Conservation (phyloP, 2,113 vertebrate genomes). For the Xiphias gladius region DNA sequence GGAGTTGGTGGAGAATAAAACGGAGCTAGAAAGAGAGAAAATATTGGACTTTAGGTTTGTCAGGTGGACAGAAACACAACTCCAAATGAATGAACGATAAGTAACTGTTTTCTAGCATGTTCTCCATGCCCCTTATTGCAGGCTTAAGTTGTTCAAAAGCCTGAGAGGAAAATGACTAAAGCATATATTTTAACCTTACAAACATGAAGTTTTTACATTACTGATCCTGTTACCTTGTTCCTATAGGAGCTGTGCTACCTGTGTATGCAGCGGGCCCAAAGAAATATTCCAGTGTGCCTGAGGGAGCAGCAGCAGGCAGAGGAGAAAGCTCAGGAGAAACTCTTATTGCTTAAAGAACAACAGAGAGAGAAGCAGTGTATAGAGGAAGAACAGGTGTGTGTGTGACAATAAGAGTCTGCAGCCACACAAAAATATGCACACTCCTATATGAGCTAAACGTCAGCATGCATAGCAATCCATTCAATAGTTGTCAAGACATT, state of each 20-base stretch:
- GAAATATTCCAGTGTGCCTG: slow-evolving; percentile 77
- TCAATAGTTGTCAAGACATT: too few species aligned
- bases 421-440: not conserved
- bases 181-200: not conserved
- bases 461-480: too few species aligned
- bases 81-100: not conserved
- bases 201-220: not conserved
- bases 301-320: slow-evolving; percentile 75
- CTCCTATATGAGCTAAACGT: not conserved
- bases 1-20: too few species aligned
- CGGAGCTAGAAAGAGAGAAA: too few species aligned
- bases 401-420: not conserved
- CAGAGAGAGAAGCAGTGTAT: slow-evolving; percentile 80
- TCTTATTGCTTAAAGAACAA: slow-evolving; percentile 80
- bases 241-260: slow-evolving; percentile 89
- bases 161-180: not conserved
- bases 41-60: too few species aligned
- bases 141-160: not conserved
- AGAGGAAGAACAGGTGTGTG: slow-evolving; percentile 77
- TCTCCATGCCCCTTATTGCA: too few species aligned
- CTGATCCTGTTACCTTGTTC: not conserved
- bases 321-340: slow-evolving; percentile 78
- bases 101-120: too few species aligned
- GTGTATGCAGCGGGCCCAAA: slow-evolving; percentile 87
- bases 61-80: too few species aligned